These are phyloP conservation scores for Diplolepis rosae DNA, from an alignment of 2,888 invertebrate genomes.

Conservation along the genomic window DNA sequence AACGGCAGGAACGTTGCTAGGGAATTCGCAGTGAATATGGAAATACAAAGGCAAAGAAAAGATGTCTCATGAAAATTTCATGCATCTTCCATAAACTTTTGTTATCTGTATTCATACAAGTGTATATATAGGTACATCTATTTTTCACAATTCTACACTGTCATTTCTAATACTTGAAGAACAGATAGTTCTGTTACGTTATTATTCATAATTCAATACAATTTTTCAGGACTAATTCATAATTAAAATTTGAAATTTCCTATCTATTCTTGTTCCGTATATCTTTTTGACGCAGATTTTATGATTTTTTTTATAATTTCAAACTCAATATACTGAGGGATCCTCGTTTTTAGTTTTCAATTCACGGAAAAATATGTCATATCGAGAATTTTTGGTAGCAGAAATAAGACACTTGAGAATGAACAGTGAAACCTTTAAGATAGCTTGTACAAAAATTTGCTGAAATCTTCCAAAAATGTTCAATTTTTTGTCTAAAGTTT, in stretches of 20 bases:
- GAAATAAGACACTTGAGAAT: no score
- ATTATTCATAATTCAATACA: not conserved
- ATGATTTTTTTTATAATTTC: no score
- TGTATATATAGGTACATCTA: conserved; percentile 5
- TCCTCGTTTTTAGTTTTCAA: no score
- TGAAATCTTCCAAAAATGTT: no score
- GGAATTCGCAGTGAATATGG: conserved; percentile 18
- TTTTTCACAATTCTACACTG: not conserved
- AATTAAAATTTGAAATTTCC: not conserved
- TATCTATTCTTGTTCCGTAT: no score
- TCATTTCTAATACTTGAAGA: not conserved
- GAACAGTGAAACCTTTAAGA: no score
- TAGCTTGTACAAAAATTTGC: no score
- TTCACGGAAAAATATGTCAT: no score
- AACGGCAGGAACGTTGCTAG: conserved; percentile 2
- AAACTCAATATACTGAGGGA: no score
- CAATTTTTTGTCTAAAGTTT: no score
- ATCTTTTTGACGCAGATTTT: no score
- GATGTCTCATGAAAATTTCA: conserved; percentile 31
- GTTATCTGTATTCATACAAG: conserved; percentile 25
- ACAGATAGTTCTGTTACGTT: not conserved
- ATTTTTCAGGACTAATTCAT: not conserved
- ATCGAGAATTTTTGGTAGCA: no score
- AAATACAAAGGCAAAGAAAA: conserved; percentile 21
- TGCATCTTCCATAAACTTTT: conserved; percentile 23